Conservation (phyloP, 2,113 vertebrate species). For the Tragelaphus buxtoni region DNA sequence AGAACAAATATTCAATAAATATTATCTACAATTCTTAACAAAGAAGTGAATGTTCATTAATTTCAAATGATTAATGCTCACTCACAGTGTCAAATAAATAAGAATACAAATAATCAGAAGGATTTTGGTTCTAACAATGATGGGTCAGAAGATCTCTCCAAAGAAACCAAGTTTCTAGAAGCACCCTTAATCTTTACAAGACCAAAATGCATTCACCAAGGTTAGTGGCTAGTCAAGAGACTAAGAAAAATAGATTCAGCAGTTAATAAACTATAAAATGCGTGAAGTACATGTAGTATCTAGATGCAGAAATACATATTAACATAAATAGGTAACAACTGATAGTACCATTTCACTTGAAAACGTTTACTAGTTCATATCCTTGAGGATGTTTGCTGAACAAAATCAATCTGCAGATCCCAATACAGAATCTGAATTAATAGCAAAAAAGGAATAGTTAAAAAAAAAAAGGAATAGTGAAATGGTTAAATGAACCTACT, state of each 20-base stretch:
- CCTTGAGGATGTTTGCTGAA: not conserved
- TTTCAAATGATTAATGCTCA: not conserved
- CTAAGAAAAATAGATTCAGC: not conserved
- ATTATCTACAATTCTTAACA: not conserved
- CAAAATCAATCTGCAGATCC: not conserved
- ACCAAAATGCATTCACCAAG: not conserved
- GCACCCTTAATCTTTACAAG: not conserved
- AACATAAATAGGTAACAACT: not conserved
- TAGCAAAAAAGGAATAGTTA: not conserved
- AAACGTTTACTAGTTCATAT: not conserved
- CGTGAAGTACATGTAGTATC: not conserved
- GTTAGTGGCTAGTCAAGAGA: not conserved
- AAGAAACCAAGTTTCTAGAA: slow-evolving; percentile 39
- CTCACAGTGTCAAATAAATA: not conserved
- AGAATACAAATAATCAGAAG: not conserved
- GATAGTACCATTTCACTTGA: not conserved
- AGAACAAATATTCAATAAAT: not conserved
- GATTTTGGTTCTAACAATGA: not conserved
- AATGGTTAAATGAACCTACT: slow-evolving; percentile 1
- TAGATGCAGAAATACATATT: not conserved
- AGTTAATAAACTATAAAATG: not conserved
- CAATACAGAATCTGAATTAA: not conserved
- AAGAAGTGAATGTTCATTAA: not conserved
- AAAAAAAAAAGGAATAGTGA: not conserved
- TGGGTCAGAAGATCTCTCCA: slow-evolving; percentile 6